Percentiles rank a stretch among this genome's conserved stretches.
These are phyloP conservation scores for Chrysina gloriosa DNA, from an alignment of 2,888 invertebrate genomes.

Conservation along the genomic window DNA sequence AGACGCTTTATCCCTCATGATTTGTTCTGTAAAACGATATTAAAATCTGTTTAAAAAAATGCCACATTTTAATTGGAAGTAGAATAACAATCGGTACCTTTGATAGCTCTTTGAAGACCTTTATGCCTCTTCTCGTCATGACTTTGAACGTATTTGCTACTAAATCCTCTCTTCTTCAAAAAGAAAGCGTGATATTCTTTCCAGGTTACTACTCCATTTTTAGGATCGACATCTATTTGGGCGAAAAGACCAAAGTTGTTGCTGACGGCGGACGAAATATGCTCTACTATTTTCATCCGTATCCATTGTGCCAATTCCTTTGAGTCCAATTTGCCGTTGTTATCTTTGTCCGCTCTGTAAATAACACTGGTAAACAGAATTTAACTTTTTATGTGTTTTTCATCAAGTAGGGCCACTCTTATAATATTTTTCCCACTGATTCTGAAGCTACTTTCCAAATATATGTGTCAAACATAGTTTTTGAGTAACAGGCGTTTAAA, in stretches of 20 bases:
- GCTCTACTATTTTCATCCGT: slow-evolving; percentile 74
- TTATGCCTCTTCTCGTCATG: slow-evolving; percentile 76
- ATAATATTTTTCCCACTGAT: too few relatives aligned
- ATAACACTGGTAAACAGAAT: too few relatives aligned
- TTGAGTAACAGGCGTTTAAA: too few relatives aligned
- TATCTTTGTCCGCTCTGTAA: slow-evolving; percentile 72
- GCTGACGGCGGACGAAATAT: slow-evolving; percentile 75
- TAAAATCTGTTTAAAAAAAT: not conserved
- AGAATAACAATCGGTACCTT: slow-evolving; percentile 60
- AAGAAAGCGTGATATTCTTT: slow-evolving; percentile 83
- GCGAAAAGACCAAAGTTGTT: slow-evolving; percentile 76
- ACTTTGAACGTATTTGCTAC: slow-evolving; percentile 72
- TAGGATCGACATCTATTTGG: slow-evolving; percentile 74
- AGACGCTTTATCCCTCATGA: slow-evolving; percentile 80
- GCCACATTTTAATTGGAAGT: not conserved
- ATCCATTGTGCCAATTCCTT: slow-evolving; percentile 77
- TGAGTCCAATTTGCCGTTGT: slow-evolving; percentile 69
- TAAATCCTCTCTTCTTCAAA: slow-evolving; percentile 75
- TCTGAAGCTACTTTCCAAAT: too few relatives aligned
- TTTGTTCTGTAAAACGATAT: slow-evolving; percentile 68
- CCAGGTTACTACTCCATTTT: slow-evolving; percentile 80
- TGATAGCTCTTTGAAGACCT: slow-evolving; percentile 71
- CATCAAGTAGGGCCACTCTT: too few relatives aligned
- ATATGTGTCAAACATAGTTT: too few relatives aligned
- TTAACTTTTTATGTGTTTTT: too few relatives aligned